Conservation (phyloP, 1,140 invertebrate species). For the Thaumatotibia leucotreta region DNA sequence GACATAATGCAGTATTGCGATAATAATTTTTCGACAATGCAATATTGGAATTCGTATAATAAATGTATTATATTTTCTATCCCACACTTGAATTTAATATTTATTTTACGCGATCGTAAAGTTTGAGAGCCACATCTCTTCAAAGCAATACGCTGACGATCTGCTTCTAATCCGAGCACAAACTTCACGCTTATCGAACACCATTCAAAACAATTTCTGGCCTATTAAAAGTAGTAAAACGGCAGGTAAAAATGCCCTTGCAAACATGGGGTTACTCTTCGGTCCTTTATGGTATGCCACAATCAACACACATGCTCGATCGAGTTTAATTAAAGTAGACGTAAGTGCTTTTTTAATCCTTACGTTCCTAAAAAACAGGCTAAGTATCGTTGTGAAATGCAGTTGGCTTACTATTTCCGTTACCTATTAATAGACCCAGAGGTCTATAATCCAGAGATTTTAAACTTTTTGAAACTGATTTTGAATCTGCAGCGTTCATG, state of each 20-base stretch:
- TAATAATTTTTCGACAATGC: no score
- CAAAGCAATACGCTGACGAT: conserved; percentile 34
- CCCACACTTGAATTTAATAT: not conserved
- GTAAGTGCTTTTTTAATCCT: not conserved
- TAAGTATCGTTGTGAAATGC: no score
- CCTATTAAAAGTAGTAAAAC: conserved; percentile 70
- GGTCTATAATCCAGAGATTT: no score
- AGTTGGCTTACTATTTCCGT: no score
- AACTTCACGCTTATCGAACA: conserved; percentile 65
- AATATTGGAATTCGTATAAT: no score
- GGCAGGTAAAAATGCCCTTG: conserved; percentile 30
- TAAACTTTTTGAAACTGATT: no score
- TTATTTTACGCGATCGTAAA: conserved; percentile 11
- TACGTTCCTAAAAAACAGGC: no score
- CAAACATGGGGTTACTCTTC: conserved; percentile 15
- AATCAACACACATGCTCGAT: conserved; percentile 35
- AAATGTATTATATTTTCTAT: no score
- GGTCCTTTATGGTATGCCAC: conserved; percentile 36
- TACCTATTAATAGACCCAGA: no score
- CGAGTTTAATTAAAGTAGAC: conserved; percentile 11
- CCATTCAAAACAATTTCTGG: conserved; percentile 69
- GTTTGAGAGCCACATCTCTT: conserved; percentile 43
- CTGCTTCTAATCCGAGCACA: conserved; percentile 55
- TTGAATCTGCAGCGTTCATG: no score
- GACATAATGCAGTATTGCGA: no score